Base-by-base conservation (phyloP, 1,140 invertebrate genomes). In the Hormaphis cornu region DNA sequence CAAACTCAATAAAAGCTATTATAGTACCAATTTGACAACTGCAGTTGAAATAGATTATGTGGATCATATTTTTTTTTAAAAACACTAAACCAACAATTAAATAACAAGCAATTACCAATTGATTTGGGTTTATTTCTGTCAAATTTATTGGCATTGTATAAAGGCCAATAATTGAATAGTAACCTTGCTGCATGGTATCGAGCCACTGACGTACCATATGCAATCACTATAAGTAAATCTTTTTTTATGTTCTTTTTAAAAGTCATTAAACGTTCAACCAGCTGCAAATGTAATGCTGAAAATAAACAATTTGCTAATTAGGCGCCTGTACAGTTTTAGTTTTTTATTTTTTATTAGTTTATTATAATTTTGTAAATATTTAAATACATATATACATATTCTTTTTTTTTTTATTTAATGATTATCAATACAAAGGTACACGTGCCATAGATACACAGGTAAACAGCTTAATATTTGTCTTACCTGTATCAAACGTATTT, bases 81-180 rank as follows among this genome's bases (percentile, higher is more conserved):
- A 33, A n/a, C n/a, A n/a, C n/a, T n/a, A n/a, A n/a, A n/a, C n/a
- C n/a, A n/a, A n/a, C n/a, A n/a, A 33, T 6, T 33, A 33, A 6
- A 33, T 33, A 33, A 33, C 14, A 8, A 14, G 4, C 16, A 6
- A 20, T 50, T 66, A 66, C 61, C 61, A 48, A 66, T 66, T 10
- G 61, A 66, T 66, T 66, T 66, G 16, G 61, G 61, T 66, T 66
- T 66, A 35, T 66, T 89, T 50, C 93, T 83, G 77, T 98, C 95
- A 75, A 94, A 90, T 3, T 95, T 83, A 75, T 90, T 90, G 20
- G 94, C 89, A 81, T 97, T 96, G 73, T 98, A 90, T 3, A 95
- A 89, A n/a, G 97, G 97, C 95, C 97, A 99, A 78, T 99, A 99
- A 80, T 97, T 95, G 79, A 99, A 98, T 18, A 99, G 83, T 26